phyloP scores from a whole-genome alignment of 2,113 vertebrate genomes.

The Takifugu bimaculatus region DNA sequence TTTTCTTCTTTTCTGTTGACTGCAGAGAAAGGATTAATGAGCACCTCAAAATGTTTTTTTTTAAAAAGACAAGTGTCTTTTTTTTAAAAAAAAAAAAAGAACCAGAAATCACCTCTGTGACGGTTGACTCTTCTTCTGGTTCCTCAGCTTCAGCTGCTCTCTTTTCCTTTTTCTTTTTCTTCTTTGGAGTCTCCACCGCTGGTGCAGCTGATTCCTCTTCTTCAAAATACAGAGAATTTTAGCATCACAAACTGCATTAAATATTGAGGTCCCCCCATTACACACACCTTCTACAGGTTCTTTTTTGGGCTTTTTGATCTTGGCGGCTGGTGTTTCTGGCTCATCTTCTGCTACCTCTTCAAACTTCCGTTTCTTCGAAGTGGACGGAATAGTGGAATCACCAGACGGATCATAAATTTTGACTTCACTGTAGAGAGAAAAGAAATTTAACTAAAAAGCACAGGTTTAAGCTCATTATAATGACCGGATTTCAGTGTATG shows the following conservation, averaged over 20 bases:
- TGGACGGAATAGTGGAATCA: conserved; percentile 87
- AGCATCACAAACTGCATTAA: not conserved
- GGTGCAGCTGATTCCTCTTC: conserved; percentile 48
- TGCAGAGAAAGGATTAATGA: conserved; percentile 53
- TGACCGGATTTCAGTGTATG: too few relatives aligned
- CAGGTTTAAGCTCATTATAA: not conserved
- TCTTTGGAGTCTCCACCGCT: conserved; percentile 73
- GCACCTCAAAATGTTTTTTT: not conserved
- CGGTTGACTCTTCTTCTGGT: conserved; percentile 38
- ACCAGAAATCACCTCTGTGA: conserved; percentile 47
- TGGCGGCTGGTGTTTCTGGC: conserved; percentile 43
- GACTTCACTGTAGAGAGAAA: conserved; percentile 77
- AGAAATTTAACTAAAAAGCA: not conserved
- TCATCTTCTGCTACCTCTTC: conserved; percentile 80
- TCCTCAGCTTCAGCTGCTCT: conserved; percentile 52
- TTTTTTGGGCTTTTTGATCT: conserved; percentile 85
- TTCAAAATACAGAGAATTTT: not conserved
- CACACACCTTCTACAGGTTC: conserved; percentile 66
- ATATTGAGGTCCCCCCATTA: not conserved
- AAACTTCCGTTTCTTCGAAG: conserved; percentile 89
- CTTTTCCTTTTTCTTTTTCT: conserved; percentile 87
- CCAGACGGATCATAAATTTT: conserved; percentile 89
- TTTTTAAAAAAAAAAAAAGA: not conserved
- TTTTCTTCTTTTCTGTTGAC: conserved; percentile 85
- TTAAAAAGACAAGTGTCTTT: not conserved